Evolutionary conservation across 64 coral and sea anemone genomes (phyloP).

Genomic region (Hydrozoanthus tunicans): DNA sequence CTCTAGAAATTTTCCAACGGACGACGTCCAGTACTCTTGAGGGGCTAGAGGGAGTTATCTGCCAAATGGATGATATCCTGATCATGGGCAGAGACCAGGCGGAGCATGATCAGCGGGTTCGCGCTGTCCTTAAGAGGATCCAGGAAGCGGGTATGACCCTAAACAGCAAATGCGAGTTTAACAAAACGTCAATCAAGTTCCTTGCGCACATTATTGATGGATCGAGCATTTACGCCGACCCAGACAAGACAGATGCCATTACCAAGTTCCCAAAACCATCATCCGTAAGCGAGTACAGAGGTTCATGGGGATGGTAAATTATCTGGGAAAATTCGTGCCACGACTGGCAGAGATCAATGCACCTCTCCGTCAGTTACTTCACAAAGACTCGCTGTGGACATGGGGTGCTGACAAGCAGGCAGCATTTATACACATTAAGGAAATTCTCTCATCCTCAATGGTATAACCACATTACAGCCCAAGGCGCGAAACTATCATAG

Average conservation of each 20-base stretch:
- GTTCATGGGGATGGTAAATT: constrained; percentile 49
- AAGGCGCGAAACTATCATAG: background rate
- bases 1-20: too few relatives aligned
- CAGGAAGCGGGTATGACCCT: constrained; percentile 21
- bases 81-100: background rate
- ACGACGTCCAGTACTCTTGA: background rate
- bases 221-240: constrained; percentile 14
- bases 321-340: constrained; percentile 59
- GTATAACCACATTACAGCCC: constrained; percentile 1
- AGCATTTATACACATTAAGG: constrained; percentile 52
- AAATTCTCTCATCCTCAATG: constrained; percentile 3
- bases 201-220: background rate
- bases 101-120: constrained; percentile 24
- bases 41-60: background rate
- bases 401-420: constrained; percentile 7
- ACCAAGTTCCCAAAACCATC: constrained; percentile 18
- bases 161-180: constrained; percentile 46
- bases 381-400: background rate
- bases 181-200: constrained; percentile 3
- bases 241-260: constrained; percentile 10
- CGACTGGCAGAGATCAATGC: background rate
- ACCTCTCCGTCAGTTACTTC: background rate
- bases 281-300: background rate
- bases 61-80: constrained; percentile 37
- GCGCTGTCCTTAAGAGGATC: background rate